phyloP scores from a whole-genome alignment of 2,888 invertebrate species.

The Pocota personata region DNA sequence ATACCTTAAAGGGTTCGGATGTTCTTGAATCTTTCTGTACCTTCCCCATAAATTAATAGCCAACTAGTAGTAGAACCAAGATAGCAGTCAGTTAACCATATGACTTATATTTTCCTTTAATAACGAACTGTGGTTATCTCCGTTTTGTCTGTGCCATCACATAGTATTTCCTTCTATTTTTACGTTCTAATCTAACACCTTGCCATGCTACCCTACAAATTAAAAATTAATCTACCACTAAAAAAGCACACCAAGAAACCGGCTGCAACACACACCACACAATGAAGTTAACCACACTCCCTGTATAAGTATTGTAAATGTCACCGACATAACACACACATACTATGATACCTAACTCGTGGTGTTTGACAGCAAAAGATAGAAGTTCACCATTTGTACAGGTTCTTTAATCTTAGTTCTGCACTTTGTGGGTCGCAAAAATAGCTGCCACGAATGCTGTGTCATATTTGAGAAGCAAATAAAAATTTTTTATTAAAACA shows the following conservation, averaged over 20 bases:
- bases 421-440: constrained; percentile 66
- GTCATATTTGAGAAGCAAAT: constrained; percentile 43
- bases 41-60: too few relatives aligned
- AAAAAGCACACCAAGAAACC: neutral
- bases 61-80: too few relatives aligned
- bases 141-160: too few relatives aligned
- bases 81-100: too few relatives aligned
- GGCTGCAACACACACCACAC: neutral
- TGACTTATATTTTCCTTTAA: too few relatives aligned
- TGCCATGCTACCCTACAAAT: neutral
- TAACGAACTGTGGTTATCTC: too few relatives aligned
- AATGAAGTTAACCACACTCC: neutral
- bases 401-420: constrained; percentile 57
- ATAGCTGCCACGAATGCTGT: constrained; percentile 70
- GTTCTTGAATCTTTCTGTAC: too few relatives aligned
- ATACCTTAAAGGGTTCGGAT: too few relatives aligned
- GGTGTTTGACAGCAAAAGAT: constrained; percentile 22
- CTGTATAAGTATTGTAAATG: neutral
- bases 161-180: too few relatives aligned
- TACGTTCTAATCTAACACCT: too few relatives aligned
- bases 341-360: neutral
- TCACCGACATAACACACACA: neutral
- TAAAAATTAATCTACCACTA: neutral
- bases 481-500: constrained; percentile 17
- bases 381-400: constrained; percentile 35